Evolutionary conservation across 2,888 invertebrate genomes (phyloP), one percentile per base, ranked within the genome.

Genomic region (Pseudococcus longispinus): DNA sequence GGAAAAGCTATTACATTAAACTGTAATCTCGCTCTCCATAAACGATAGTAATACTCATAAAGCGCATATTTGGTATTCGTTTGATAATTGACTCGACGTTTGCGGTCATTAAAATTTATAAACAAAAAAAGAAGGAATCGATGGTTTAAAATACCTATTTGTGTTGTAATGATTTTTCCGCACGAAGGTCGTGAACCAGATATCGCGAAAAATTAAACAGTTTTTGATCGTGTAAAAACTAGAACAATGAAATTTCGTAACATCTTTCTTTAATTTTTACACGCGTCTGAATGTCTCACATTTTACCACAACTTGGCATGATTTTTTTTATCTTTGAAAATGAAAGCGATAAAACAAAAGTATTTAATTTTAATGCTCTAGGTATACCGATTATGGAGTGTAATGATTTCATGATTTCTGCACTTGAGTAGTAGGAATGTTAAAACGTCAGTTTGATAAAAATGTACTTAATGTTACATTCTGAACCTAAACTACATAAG

Each of bases 21-120:
- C 42, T 80, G 77, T 42, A 80, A 80, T 80, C 77, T 80, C 77
- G 77, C 42, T 80, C 77, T 80, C 42, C 18, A 80, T 80, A 42
- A 80, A 80, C 42, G 77, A 80, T 74, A 74, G 74, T 32, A 74
- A 42, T 42, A 42, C 77, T 11, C 77, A 11, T 74, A n/a, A 80
- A 80, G 23, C 42, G 18, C 42, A 11, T 23, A 70, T 37, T 74
- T 80, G 42, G 20, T 32, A 32, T 74, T 74, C 4, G 77, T 42
- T 42, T n/a, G 37, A 2, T 20, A 42, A 80, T 20, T 42, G 74
- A 74, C 74, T 74, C 13, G 29, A 29, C 65, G 70, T 70, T 29
- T 29, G 29, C 42, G 77, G 77, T 80, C 29, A 80, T 80, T 80
- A 80, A 60, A 80, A 42, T 80, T 80, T 80, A 80, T 42, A 70